Percentiles rank a stretch among this genome's conserved stretches.
phyloP scores from a whole-genome alignment of 2,113 vertebrate species.

The Pardalotus punctatus region DNA sequence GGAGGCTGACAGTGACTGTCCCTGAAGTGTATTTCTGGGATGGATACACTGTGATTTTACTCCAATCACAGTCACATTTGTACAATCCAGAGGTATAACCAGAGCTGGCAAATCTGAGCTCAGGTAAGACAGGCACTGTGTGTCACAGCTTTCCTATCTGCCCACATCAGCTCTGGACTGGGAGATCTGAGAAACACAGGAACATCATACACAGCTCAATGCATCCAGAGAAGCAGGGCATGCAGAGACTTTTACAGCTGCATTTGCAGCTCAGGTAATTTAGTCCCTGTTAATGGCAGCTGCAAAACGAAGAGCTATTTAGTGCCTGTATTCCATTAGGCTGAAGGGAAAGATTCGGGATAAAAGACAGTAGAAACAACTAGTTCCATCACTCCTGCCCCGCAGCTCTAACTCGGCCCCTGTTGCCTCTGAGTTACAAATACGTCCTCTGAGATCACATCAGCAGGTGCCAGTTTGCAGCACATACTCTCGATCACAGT shows the following conservation, averaged over 20 bases:
- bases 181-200: background rate
- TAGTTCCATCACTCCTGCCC: background rate
- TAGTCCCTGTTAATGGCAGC: background rate
- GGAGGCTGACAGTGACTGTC: background rate
- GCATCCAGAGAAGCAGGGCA: background rate
- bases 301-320: background rate
- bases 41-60: background rate
- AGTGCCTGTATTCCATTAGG: background rate
- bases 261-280: background rate
- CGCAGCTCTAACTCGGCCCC: background rate
- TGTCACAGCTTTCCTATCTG: background rate
- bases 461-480: background rate
- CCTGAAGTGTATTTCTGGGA: background rate
- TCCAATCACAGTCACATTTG: accelerated
- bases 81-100: background rate
- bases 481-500: background rate
- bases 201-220: background rate
- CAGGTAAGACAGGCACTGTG: background rate
- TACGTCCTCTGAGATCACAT: background rate
- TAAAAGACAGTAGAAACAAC: background rate
- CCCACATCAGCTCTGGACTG: background rate
- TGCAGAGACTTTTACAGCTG: background rate
- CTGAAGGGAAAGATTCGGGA: background rate
- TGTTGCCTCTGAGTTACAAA: background rate
- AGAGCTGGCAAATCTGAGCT: background rate